A percentile compares a stretch with the other conserved stretches of the same genome.
phyloP scores from a whole-genome alignment of 2,113 vertebrate genomes.

The Zeus faber region DNA sequence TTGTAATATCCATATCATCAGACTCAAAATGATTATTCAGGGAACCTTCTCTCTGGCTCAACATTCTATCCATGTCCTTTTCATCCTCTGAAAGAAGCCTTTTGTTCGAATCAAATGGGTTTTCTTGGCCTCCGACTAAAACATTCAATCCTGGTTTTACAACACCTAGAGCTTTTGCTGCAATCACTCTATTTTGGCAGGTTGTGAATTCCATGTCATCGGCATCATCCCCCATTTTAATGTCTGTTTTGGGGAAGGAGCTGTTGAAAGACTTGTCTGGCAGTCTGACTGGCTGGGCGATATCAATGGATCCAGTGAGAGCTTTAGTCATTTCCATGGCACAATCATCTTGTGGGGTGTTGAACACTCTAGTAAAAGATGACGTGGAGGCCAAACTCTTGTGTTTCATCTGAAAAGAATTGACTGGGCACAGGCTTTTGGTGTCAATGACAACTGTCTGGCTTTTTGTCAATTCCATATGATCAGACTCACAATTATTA shows the following conservation, averaged over 20 bases:
- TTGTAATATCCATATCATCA: constrained; percentile 29
- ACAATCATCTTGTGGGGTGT: constrained; percentile 35
- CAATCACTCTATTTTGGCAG: constrained; percentile 14
- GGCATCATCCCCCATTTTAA: background rate
- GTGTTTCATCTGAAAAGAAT: background rate
- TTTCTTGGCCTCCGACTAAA: background rate
- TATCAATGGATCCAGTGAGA: background rate
- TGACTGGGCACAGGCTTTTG: background rate
- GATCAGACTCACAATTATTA: background rate
- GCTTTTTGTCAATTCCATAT: constrained; percentile 40
- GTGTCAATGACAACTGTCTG: constrained; percentile 5
- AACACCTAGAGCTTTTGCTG: constrained; percentile 8
- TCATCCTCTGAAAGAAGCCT: background rate
- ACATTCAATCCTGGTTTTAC: background rate
- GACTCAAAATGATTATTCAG: background rate
- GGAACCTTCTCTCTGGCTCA: background rate
- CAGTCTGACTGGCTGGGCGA: no score
- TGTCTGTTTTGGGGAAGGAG: background rate
- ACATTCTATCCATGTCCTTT: background rate
- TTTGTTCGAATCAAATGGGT: background rate
- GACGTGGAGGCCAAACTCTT: constrained; percentile 30
- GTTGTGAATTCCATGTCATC: constrained; percentile 22
- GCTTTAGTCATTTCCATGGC: constrained; percentile 50
- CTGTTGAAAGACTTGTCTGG: background rate
- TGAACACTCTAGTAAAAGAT: constrained; percentile 29